Conservation (phyloP, 2,888 invertebrate genomes). For the Rapana venosa region DNA sequence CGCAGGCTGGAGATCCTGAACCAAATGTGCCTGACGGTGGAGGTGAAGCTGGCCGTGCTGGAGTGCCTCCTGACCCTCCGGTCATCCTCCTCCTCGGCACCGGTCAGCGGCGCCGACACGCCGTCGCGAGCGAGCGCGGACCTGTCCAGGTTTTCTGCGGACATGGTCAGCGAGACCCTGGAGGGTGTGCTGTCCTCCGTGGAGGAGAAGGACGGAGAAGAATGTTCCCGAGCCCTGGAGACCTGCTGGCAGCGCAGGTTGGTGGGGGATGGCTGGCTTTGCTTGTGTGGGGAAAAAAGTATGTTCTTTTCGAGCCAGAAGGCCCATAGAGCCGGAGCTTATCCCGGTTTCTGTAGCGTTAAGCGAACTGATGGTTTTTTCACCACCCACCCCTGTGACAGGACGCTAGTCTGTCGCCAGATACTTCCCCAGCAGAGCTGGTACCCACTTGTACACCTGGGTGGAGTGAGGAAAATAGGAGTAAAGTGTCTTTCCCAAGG, state of each 20-base stretch:
- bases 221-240: background rate
- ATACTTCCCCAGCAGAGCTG: too few species aligned
- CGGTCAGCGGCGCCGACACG: background rate
- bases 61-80: conserved; percentile 33
- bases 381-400: too few species aligned
- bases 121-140: background rate
- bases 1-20: conserved; percentile 41
- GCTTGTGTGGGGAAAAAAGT: background rate
- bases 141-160: background rate
- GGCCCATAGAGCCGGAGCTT: too few species aligned
- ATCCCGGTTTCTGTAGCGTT: too few species aligned
- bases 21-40: conserved; percentile 33
- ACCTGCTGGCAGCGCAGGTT: conserved; percentile 41
- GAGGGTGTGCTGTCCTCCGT: conserved; percentile 39
- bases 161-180: conserved; percentile 24
- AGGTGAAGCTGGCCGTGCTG: conserved; percentile 34
- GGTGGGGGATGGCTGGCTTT: background rate
- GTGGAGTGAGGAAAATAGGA: too few species aligned
- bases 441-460: too few species aligned
- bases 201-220: conserved; percentile 11
- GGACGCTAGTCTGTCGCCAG: too few species aligned
- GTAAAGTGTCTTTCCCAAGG: too few species aligned
- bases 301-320: background rate
- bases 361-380: too few species aligned
- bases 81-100: background rate